Conservation (phyloP, 2,888 invertebrate species). For the Melipona beecheii region DNA sequence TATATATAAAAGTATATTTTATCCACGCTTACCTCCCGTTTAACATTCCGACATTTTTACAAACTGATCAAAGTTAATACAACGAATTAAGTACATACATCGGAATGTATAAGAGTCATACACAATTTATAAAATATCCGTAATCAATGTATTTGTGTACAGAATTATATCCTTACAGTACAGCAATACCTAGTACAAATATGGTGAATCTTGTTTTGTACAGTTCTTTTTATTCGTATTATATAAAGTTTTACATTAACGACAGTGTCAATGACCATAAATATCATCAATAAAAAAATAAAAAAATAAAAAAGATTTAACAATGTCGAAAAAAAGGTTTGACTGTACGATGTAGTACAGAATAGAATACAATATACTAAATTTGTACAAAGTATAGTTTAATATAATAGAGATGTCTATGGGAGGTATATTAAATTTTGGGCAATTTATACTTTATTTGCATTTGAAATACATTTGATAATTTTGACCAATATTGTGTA, state of each 20-base stretch:
- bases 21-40: conserved; percentile 37
- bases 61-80: conserved; percentile 17
- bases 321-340: conserved; percentile 7
- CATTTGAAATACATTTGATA: conserved; percentile 58
- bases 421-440: conserved; percentile 56
- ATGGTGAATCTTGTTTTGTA: conserved; percentile 52
- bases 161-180: conserved; percentile 44
- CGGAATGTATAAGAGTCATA: conserved; percentile 29
- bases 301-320: conserved; percentile 19
- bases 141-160: conserved; percentile 48
- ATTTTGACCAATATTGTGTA: conserved; percentile 52
- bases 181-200: conserved; percentile 45
- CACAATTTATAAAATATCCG: conserved; percentile 27
- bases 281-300: not conserved
- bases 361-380: conserved; percentile 58
- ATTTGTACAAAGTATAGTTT: conserved; percentile 61
- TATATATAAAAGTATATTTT: conserved; percentile 19
- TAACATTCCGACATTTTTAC: conserved; percentile 42
- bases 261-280: conserved; percentile 6
- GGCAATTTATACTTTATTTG: conserved; percentile 64
- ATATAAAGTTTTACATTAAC: conserved; percentile 31
- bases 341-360: conserved; percentile 41
- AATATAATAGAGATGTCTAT: conserved; percentile 49
- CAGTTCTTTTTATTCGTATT: conserved; percentile 44
- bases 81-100: conserved; percentile 35